Base-by-base conservation (phyloP, 2,888 invertebrate species). In the Tipula vernalis region DNA sequence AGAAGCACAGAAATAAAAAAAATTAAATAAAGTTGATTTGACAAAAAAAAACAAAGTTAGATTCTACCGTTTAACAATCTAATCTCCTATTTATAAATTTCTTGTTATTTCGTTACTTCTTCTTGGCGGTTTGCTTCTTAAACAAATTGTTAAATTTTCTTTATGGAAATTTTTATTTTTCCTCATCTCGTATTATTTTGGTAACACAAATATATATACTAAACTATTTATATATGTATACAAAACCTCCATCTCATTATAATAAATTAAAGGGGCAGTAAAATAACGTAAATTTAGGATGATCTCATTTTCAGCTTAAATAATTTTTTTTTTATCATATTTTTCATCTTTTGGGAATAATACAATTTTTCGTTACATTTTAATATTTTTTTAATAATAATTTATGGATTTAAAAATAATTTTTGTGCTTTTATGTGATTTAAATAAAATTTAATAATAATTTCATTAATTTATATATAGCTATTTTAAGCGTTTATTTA, bases 371-470 rank as follows among this genome's bases (percentile, higher is more conserved):
- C 84, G 15, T 84, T 83, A 83, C 36, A 83, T 39, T 84, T 36
- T 84, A 6, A 28, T 39, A 36, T 13, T 84, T 15, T 36, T 12
- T 84, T 36, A 84, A 84, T 84, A 84, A 84, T 84, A 84, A 84
- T 84, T 84, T 84, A 84, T 84, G 84, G 84, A 84, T 84, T 84
- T n/a, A 84, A 84, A 84, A 39, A 84, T 84, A 84, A 84, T 84
- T 84, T 84, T 39, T 57, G 57, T 57, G 57, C 57, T 57, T 57
- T 57, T 57, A 57, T 57, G 57, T 57, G 57, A 57, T 57, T 57
- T 57, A n/a, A n/a, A n/a, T n/a, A n/a, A n/a, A n/a, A n/a, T n/a
- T n/a, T n/a, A n/a, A n/a, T 57, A 57, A 57, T 57, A 57, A 57
- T 57, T 57, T 57, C 57, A 57, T 57, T 57, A 57, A 57, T 47